Percentiles rank a stretch among this genome's conserved stretches.
phyloP scores from a whole-genome alignment of 2,888 invertebrate species.

The Tetranychus truncatus region DNA sequence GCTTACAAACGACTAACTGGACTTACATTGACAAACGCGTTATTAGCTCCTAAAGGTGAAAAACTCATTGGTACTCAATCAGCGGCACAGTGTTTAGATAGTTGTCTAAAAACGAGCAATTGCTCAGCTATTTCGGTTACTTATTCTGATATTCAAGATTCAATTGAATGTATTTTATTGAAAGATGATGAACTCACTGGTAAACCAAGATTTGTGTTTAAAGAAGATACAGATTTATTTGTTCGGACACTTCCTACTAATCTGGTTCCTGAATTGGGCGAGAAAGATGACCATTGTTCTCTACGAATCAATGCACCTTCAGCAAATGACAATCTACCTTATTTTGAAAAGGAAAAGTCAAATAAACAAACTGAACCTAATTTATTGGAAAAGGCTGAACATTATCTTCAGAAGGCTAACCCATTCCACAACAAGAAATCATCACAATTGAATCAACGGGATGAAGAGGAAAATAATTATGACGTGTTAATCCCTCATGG shows the following conservation, averaged over 20 bases:
- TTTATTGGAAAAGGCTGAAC: not conserved
- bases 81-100: not conserved
- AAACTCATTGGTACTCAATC: not conserved
- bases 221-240: slow-evolving; percentile 6
- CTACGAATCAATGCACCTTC: not conserved
- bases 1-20: slow-evolving; percentile 15
- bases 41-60: not conserved
- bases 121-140: not conserved
- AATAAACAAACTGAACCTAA: not conserved
- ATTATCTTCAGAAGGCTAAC: not conserved
- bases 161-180: slow-evolving; percentile 10
- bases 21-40: not conserved
- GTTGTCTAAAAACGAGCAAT: not conserved
- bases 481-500: not conserved
- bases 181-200: not conserved
- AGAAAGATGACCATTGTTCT: slow-evolving; percentile 2
- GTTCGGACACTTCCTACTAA: not conserved
- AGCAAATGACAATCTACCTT: not conserved
- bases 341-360: slow-evolving; percentile 6
- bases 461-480: not conserved
- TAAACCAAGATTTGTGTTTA: not conserved
- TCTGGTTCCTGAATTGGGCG: not conserved
- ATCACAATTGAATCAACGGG: not conserved
- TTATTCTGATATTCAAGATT: not conserved
- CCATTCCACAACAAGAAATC: not conserved